Conservation (phyloP, 1,140 invertebrate genomes). For the Pogonomyrmex barbatus region DNA sequence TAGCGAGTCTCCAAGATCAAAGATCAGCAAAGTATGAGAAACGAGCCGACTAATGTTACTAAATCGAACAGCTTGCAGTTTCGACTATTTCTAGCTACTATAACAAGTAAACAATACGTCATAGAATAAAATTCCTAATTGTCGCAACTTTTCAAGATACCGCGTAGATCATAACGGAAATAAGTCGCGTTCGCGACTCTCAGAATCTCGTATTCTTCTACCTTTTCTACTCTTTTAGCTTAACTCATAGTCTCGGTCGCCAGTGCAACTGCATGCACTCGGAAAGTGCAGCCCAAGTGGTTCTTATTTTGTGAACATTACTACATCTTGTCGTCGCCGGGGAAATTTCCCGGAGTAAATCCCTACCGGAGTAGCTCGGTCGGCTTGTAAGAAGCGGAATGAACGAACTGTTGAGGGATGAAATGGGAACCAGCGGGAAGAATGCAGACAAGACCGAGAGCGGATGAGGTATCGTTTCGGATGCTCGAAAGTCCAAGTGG, state of each 20-base stretch:
- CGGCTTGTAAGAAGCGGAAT: constrained; percentile 69
- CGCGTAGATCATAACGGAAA: background rate
- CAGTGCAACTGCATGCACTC: constrained; percentile 46
- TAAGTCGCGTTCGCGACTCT: background rate
- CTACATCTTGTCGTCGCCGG: constrained; percentile 66
- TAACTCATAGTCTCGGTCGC: constrained; percentile 62
- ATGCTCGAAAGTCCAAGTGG: constrained; percentile 77
- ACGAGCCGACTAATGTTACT: background rate
- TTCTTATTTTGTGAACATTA: constrained; percentile 71
- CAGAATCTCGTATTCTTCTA: background rate
- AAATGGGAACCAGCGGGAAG: background rate
- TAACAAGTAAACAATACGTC: background rate
- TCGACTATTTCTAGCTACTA: background rate
- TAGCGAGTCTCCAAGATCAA: background rate
- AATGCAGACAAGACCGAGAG: constrained; percentile 33
- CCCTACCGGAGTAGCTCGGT: constrained; percentile 65
- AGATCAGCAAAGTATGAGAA: constrained; percentile 34
- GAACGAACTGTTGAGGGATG: constrained; percentile 18
- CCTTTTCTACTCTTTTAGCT: background rate
- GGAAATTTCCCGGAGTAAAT: constrained; percentile 71
- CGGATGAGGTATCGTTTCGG: constrained; percentile 75
- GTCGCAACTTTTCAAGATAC: background rate
- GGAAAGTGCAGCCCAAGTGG: constrained; percentile 65
- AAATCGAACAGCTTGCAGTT: background rate
- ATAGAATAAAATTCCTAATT: background rate